Conservation (phyloP, 2,888 invertebrate genomes). For the Pharmacophagus antenor region DNA sequence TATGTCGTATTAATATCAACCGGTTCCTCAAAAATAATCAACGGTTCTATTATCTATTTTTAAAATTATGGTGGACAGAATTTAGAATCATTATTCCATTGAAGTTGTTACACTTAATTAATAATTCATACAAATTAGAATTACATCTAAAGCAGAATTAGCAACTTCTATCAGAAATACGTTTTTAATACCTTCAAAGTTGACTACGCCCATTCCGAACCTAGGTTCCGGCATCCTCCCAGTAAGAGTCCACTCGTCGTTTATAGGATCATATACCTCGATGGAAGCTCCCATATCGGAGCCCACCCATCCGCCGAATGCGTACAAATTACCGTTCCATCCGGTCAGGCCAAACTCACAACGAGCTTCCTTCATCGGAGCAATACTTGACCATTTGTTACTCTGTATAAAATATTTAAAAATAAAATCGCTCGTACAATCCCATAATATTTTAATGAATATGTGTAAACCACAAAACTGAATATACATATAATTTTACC, state of each 20-base stretch:
- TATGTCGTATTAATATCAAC: too few species aligned
- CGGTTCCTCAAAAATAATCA: too few species aligned
- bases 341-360: slow-evolving; percentile 95
- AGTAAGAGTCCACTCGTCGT: slow-evolving; percentile 88
- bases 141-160: too few species aligned
- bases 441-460: too few species aligned
- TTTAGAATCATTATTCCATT: too few species aligned
- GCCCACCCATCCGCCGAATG: slow-evolving; percentile 96
- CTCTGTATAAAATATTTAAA: slow-evolving; percentile 50
- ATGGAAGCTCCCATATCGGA: slow-evolving; percentile 94
- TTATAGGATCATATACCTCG: slow-evolving; percentile 91
- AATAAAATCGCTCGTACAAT: background rate
- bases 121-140: too few species aligned
- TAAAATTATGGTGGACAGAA: too few species aligned
- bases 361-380: slow-evolving; percentile 90
- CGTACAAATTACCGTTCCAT: slow-evolving; percentile 90
- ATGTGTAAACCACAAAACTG: background rate
- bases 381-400: slow-evolving; percentile 82
- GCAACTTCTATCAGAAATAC: too few species aligned
- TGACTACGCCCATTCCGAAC: slow-evolving; percentile 95
- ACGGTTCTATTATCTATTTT: too few species aligned
- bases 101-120: too few species aligned
- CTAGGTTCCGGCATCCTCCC: slow-evolving; percentile 91
- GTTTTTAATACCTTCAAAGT: slow-evolving; percentile 83
- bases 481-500: slow-evolving; percentile 45